Evolutionary conservation across 1,140 invertebrate species (phyloP), one percentile per base, ranked within the genome.

Genomic region (Orius insidiosus): DNA sequence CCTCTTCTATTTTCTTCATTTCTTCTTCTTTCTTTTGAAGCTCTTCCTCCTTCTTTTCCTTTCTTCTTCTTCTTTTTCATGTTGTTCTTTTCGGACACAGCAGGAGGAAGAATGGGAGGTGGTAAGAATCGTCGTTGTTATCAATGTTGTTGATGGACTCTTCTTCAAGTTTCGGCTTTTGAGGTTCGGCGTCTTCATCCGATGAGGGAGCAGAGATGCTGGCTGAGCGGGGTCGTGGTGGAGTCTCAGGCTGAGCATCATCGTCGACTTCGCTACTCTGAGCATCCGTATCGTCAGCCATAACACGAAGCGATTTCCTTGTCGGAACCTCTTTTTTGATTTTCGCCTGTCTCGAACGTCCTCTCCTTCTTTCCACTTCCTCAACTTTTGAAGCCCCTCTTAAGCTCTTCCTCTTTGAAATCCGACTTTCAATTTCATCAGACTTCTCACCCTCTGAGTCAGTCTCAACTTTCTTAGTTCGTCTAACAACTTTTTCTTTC

Each of bases 21-120:
- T 35, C 32, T 46, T 19, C 32, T n/a, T n/a, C n/a, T n/a, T n/a
- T n/a, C n/a, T n/a, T n/a, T n/a, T n/a, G 13, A 35, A 7, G 10
- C 15, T 13, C 15, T 18, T 33, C 19, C n/a, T 46, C n/a, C n/a
- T n/a, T n/a, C n/a, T n/a, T 18, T 19, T 33, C 10, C 30, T 34
- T 46, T 46, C 30, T 10, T 6, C n/a, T 15, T 40, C n/a, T 35
- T 46, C 8, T 35, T 46, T 36, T 34, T 35, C 11, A 15, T 46
- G 16, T 35, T 33, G 9, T 34, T 16, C 14, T 34, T 34, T 35
- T 46, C 32, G 24, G 33, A 13, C 35, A 10, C 11, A 5, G n/a
- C 6, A 16, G 11, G 15, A 38, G 46, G 38, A 24, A 48, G 38
- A 3, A 34, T 15, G 10, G 31, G 45, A 36, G 18, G 31, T 24